These are phyloP conservation scores for Karalla daura DNA, from an alignment of 2,797 vertebrate species.

Conservation along the genomic window DNA sequence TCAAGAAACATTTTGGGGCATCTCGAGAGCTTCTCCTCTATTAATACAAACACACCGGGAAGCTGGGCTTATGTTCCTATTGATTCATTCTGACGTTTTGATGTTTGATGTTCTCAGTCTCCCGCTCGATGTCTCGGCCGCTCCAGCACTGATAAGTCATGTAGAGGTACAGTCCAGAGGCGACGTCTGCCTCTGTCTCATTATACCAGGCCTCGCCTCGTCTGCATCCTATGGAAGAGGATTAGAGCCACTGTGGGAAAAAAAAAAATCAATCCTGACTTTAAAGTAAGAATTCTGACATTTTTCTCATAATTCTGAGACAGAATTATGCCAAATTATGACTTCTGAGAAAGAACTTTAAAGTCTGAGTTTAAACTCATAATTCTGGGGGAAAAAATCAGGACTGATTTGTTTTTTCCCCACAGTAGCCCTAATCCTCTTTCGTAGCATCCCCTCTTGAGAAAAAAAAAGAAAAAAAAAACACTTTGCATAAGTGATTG, in stretches of 20 bases:
- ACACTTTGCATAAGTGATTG: conserved; percentile 49
- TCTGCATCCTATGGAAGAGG: no score
- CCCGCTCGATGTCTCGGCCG: conserved; percentile 26
- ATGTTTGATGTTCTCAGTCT: conserved; percentile 46
- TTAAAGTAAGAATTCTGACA: no score
- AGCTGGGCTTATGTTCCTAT: conserved; percentile 58
- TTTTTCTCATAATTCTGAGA: no score
- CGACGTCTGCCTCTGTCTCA: background rate
- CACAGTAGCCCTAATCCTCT: no score
- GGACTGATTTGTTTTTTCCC: no score
- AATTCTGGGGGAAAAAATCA: no score
- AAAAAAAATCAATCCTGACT: no score
- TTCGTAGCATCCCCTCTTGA: conserved; percentile 42
- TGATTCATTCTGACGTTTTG: conserved; percentile 64
- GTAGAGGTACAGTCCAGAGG: background rate
- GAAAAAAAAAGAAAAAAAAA: conserved; percentile 28
- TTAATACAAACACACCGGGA: conserved; percentile 66
- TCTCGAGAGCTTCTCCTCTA: conserved; percentile 58
- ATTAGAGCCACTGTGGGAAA: no score
- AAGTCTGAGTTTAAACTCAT: no score
- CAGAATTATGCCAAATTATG: no score
- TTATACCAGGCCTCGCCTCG: conserved; percentile 26
- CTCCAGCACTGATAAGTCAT: conserved; percentile 4
- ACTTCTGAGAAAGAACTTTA: no score
- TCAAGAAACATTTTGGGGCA: conserved; percentile 75